Conservation (phyloP, 1,140 invertebrate genomes). For the Temnothorax nylanderi region DNA sequence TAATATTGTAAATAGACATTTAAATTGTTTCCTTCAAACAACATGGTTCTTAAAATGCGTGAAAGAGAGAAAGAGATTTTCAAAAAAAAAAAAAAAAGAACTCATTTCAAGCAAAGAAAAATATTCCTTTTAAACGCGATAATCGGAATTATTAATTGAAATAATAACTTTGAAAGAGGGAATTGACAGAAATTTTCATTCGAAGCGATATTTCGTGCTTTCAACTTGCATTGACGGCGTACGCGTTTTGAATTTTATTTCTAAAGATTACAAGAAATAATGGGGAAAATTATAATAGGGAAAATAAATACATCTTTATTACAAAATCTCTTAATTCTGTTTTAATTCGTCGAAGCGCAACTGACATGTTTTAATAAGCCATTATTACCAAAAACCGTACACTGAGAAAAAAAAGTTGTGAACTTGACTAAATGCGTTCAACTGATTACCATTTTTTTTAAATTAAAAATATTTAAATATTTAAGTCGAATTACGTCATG, state of each 20-base stretch:
- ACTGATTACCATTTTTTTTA: no score
- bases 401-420: no score
- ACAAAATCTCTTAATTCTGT: no score
- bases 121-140: not conserved
- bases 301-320: no score
- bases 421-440: no score
- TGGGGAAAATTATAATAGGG: no score
- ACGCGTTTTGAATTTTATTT: not conserved
- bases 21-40: not conserved
- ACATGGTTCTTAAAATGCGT: not conserved
- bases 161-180: not conserved
- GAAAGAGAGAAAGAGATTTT: not conserved
- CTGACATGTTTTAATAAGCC: not conserved
- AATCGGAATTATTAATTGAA: not conserved
- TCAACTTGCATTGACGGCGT: not conserved
- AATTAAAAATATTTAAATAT: no score
- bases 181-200: not conserved
- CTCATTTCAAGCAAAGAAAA: not conserved
- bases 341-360: no score
- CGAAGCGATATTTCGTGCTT: not conserved
- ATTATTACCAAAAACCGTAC: not conserved
- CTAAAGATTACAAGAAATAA: no score
- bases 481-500: no score
- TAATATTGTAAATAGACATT: slow-evolving; percentile 2
- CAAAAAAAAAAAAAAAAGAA: not conserved